Evolutionary conservation across 2,888 invertebrate genomes (phyloP).

Genomic region (Drosophila conformis): DNA sequence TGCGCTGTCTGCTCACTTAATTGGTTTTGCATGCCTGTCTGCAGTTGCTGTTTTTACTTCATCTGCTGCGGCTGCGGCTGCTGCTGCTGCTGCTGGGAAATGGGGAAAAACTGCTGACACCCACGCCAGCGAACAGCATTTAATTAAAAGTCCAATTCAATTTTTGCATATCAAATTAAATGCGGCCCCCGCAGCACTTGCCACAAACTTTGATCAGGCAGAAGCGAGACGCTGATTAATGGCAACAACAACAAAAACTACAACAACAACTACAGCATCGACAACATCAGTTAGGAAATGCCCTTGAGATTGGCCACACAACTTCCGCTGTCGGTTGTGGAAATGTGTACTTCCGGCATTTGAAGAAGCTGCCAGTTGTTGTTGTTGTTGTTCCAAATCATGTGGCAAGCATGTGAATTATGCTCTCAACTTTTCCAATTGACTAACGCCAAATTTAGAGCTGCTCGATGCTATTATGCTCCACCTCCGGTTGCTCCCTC

Average conservation of each 20-base stretch:
- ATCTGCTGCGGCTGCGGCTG: slow-evolving; percentile 10
- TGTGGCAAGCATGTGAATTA: slow-evolving; percentile 65
- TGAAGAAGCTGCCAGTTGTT: slow-evolving; percentile 14
- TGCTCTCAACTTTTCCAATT: slow-evolving; percentile 62
- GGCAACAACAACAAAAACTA: slow-evolving; percentile 4
- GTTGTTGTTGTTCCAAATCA: slow-evolving; percentile 36
- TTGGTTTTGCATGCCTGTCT: slow-evolving; percentile 60
- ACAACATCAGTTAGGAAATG: slow-evolving; percentile 36
- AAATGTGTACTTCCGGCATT: slow-evolving; percentile 70
- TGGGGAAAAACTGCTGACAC: slow-evolving; percentile 37
- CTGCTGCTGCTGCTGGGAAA: slow-evolving; percentile 6
- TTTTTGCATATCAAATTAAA: slow-evolving; percentile 75
- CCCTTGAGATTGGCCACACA: slow-evolving; percentile 68
- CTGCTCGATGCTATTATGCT: background rate
- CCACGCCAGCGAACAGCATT: slow-evolving; percentile 51
- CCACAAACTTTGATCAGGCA: slow-evolving; percentile 35
- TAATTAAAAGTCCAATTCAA: slow-evolving; percentile 79
- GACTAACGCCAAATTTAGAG: slow-evolving; percentile 62
- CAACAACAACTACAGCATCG: background rate
- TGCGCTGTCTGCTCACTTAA: slow-evolving; percentile 49
- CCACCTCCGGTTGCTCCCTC: background rate
- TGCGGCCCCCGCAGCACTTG: slow-evolving; percentile 38
- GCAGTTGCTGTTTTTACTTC: slow-evolving; percentile 17
- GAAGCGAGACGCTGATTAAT: slow-evolving; percentile 28
- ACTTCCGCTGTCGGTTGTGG: slow-evolving; percentile 60